A percentile compares a stretch with the other conserved stretches of the same genome.
These are phyloP conservation scores for Petrophora chlorosata DNA, from an alignment of 2,888 invertebrate genomes.

Conservation along the genomic window DNA sequence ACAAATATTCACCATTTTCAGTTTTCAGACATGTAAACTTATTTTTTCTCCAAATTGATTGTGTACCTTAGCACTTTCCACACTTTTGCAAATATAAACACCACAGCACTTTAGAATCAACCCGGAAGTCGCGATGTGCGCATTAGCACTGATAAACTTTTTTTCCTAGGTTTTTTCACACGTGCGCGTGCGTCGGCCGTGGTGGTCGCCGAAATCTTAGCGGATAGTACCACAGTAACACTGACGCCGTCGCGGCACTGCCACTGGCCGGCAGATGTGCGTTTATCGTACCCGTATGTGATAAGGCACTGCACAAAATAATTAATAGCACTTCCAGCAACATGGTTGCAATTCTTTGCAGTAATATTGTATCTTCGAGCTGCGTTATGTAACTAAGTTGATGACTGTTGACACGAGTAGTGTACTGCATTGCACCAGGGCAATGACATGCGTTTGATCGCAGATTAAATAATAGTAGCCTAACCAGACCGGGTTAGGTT, in stretches of 20 bases:
- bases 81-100: background rate
- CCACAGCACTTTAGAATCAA: constrained; percentile 5
- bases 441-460: too few species aligned
- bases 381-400: too few species aligned
- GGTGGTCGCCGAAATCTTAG: constrained; percentile 45
- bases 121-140: constrained; percentile 13
- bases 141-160: background rate
- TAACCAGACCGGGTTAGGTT: too few species aligned
- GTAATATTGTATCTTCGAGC: too few species aligned
- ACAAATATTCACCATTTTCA: too few species aligned
- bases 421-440: too few species aligned
- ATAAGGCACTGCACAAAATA: too few species aligned
- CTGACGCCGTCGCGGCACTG: background rate
- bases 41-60: background rate
- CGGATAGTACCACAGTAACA: background rate
- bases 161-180: constrained; percentile 28
- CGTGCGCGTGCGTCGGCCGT: constrained; percentile 41
- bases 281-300: constrained; percentile 5
- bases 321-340: too few species aligned
- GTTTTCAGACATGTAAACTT: too few species aligned
- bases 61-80: constrained; percentile 3
- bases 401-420: too few species aligned
- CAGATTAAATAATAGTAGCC: too few species aligned
- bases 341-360: too few species aligned
- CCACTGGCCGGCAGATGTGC: constrained; percentile 3